Percentiles rank a stretch among this genome's conserved stretches.
Evolutionary conservation across 2,888 invertebrate species (phyloP).

Genomic region (Amblyjoppa fuscipennis): DNA sequence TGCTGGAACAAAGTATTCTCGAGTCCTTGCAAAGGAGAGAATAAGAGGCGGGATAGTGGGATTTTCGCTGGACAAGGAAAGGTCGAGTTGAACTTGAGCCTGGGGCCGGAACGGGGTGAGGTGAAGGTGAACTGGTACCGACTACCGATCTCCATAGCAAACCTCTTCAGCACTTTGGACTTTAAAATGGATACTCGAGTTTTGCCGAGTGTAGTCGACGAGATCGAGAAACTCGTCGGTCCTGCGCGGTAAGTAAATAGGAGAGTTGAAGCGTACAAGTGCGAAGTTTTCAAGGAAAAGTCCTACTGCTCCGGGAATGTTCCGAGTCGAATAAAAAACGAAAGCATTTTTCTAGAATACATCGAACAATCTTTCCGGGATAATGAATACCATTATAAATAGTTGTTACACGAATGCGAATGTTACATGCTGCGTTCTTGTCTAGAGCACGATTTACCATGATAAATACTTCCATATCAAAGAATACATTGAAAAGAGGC

Average conservation of each 20-base stretch:
- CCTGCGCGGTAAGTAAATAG: slow-evolving; percentile 53
- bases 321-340: background rate
- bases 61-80: slow-evolving; percentile 26
- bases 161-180: slow-evolving; percentile 58
- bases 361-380: background rate
- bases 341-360: background rate
- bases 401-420: background rate
- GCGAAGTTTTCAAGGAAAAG: slow-evolving; percentile 42
- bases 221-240: slow-evolving; percentile 55
- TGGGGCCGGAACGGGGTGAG: background rate
- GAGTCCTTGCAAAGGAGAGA: slow-evolving; percentile 8
- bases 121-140: slow-evolving; percentile 16
- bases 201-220: slow-evolving; percentile 54
- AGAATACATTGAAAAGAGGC: no score
- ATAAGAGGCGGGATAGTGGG: slow-evolving; percentile 11
- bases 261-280: slow-evolving; percentile 37
- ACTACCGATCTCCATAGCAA: slow-evolving; percentile 60
- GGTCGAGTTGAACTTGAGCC: slow-evolving; percentile 50
- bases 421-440: background rate
- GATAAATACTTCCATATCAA: background rate
- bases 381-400: background rate
- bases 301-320: background rate
- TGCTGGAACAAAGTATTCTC: slow-evolving; percentile 52
- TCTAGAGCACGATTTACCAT: background rate
- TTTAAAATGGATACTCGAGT: slow-evolving; percentile 62